A percentile compares a stretch with the other conserved stretches of the same genome.
Conservation (phyloP, 2,888 invertebrate genomes). For the Sabatieria punctata region DNA sequence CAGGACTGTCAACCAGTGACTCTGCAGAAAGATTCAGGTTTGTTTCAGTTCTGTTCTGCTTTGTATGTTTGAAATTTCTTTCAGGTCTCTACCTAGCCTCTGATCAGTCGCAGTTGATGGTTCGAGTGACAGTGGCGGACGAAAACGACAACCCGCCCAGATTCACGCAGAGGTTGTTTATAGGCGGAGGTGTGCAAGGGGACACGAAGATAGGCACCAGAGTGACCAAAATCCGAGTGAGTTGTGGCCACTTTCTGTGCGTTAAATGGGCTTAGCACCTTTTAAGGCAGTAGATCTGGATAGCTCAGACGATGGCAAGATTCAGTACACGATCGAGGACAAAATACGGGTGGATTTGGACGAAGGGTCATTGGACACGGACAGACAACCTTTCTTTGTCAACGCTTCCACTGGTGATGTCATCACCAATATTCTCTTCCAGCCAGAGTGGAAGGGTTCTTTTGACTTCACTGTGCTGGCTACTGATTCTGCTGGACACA, state of each 20-base stretch:
- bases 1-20: slow-evolving; percentile 13
- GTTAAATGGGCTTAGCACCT: not conserved
- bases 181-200: slow-evolving; percentile 31
- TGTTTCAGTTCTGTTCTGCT: not conserved
- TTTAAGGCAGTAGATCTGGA: slow-evolving; percentile 7
- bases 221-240: slow-evolving; percentile 16
- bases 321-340: slow-evolving; percentile 26
- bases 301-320: not conserved
- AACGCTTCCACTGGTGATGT: slow-evolving; percentile 64
- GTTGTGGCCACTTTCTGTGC: slow-evolving; percentile 1
- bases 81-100: not conserved
- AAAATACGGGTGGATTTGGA: slow-evolving; percentile 62
- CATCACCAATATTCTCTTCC: slow-evolving; percentile 78
- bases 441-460: slow-evolving; percentile 88
- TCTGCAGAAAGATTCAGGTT: no score
- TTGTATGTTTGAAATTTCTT: not conserved
- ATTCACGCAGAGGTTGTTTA: slow-evolving; percentile 24
- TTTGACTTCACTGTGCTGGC: slow-evolving; percentile 75
- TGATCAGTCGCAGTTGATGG: slow-evolving; percentile 6
- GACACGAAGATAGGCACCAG: slow-evolving; percentile 28
- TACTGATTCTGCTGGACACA: slow-evolving; percentile 63
- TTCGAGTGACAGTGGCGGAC: slow-evolving; percentile 25
- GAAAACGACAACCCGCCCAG: slow-evolving; percentile 31
- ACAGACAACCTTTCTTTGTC: slow-evolving; percentile 55
- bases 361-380: slow-evolving; percentile 43